Conservation (phyloP, 1,140 invertebrate genomes). For the Drosophila obscura region DNA sequence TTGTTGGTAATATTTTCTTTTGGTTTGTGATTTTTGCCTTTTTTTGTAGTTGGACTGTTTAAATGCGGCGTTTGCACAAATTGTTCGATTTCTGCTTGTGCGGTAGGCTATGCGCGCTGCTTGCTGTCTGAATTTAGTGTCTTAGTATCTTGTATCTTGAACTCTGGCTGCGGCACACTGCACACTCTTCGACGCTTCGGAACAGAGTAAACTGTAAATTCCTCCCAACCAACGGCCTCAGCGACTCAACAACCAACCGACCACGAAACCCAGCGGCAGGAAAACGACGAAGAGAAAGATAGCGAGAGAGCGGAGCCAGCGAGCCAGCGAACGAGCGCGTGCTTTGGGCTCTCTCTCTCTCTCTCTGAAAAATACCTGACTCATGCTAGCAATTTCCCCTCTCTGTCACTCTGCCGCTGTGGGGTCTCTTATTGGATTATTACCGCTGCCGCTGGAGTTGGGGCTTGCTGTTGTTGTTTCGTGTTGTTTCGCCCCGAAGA, state of each 20-base stretch:
- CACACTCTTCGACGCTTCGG: conserved; percentile 8
- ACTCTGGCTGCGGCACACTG: conserved; percentile 4
- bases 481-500: background rate
- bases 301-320: too few species aligned
- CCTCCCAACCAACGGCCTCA: conserved; percentile 16
- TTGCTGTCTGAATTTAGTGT: too few species aligned
- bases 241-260: conserved; percentile 2
- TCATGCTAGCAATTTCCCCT: background rate
- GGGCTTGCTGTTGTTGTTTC: background rate
- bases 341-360: background rate
- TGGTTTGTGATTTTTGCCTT: background rate
- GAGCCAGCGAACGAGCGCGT: too few species aligned
- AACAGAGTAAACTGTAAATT: conserved; percentile 6
- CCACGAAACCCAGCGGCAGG: too few species aligned
- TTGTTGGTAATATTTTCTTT: background rate
- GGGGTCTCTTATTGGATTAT: conserved; percentile 54
- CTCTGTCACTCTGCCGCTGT: conserved; percentile 11
- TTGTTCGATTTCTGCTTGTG: conserved; percentile 2
- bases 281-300: too few species aligned
- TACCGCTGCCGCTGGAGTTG: conserved; percentile 55
- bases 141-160: too few species aligned
- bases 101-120: background rate
- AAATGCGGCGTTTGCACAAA: conserved; percentile 7
- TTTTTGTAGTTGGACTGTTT: too few species aligned
- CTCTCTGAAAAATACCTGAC: conserved; percentile 1